Conservation (phyloP, 2,797 vertebrate genomes). For the Peromyscus attwateri region DNA sequence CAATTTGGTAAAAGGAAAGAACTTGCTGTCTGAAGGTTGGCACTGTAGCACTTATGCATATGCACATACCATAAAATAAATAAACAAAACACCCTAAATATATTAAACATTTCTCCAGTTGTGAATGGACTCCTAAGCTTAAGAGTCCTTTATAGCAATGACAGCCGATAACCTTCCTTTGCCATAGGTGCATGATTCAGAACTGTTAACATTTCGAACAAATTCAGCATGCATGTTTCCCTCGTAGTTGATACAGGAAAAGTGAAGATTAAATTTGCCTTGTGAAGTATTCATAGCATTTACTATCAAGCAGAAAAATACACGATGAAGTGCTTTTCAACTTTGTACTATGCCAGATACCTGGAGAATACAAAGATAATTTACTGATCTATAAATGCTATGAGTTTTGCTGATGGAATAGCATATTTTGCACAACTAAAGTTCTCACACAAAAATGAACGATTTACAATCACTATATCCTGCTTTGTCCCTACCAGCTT, state of each 20-base stretch:
- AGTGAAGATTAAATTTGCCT: constrained; percentile 67
- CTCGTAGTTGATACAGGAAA: constrained; percentile 44
- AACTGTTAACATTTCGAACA: constrained; percentile 62
- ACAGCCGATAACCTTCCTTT: not conserved
- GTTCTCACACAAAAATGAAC: constrained; percentile 59
- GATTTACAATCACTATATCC: constrained; percentile 67
- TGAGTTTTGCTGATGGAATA: constrained; percentile 75
- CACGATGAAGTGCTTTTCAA: constrained; percentile 49
- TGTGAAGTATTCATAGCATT: constrained; percentile 66
- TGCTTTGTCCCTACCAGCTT: not conserved
- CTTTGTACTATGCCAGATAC: constrained; percentile 72
- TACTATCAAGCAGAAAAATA: constrained; percentile 59
- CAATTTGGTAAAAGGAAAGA: not conserved
- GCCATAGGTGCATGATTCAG: constrained; percentile 22
- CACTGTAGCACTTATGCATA: not conserved
- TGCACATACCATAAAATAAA: too few relatives aligned
- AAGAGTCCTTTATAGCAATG: not conserved
- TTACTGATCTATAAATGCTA: constrained; percentile 76
- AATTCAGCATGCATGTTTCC: constrained; percentile 3
- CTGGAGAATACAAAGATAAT: constrained; percentile 68
- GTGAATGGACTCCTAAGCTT: not conserved
- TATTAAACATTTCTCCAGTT: not conserved
- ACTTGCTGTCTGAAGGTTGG: not conserved
- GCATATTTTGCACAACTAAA: constrained; percentile 70
- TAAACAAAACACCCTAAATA: not conserved